phyloP scores from a whole-genome alignment of 2,888 invertebrate species.

The Zaprionus obscuricornis region DNA sequence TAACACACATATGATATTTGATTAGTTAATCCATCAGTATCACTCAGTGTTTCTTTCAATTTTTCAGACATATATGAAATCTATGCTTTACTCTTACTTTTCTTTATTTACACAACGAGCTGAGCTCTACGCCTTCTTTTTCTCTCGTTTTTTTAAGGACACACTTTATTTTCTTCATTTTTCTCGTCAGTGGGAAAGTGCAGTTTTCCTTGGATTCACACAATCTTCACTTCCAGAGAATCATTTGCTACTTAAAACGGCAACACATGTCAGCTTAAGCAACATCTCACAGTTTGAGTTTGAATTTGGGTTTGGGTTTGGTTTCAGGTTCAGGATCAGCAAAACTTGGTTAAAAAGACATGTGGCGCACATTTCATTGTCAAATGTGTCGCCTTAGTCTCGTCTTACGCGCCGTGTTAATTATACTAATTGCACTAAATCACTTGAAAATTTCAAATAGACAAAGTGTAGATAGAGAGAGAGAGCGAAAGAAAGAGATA shows the following conservation, averaged over 20 bases:
- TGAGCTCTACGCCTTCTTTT: slow-evolving; percentile 1
- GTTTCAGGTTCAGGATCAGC: slow-evolving; percentile 10
- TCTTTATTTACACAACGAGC: too few species aligned
- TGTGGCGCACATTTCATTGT: slow-evolving; percentile 67
- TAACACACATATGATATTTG: too few species aligned
- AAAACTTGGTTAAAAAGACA: slow-evolving; percentile 51
- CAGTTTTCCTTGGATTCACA: slow-evolving; percentile 24
- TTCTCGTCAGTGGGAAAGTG: slow-evolving; percentile 17
- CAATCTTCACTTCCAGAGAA: slow-evolving; percentile 24
- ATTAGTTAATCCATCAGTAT: too few species aligned
- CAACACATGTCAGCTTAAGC: slow-evolving; percentile 71
- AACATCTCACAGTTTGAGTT: slow-evolving; percentile 20
- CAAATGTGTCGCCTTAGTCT: slow-evolving; percentile 71
- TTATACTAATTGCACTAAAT: slow-evolving; percentile 78
- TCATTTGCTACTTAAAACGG: slow-evolving; percentile 55
- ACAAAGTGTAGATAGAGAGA: slow-evolving; percentile 3
- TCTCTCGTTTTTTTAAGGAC: too few species aligned
- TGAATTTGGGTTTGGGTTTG: slow-evolving; percentile 16
- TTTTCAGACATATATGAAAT: too few species aligned
- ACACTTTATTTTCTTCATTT: neutral
- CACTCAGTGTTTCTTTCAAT: too few species aligned
- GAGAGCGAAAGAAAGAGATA: slow-evolving; percentile 28
- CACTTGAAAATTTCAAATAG: slow-evolving; percentile 65
- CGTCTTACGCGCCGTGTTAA: slow-evolving; percentile 72
- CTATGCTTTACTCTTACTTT: too few species aligned